Evolutionary conservation across 2,113 vertebrate genomes (phyloP).

Genomic region (Phasianus colchicus): DNA sequence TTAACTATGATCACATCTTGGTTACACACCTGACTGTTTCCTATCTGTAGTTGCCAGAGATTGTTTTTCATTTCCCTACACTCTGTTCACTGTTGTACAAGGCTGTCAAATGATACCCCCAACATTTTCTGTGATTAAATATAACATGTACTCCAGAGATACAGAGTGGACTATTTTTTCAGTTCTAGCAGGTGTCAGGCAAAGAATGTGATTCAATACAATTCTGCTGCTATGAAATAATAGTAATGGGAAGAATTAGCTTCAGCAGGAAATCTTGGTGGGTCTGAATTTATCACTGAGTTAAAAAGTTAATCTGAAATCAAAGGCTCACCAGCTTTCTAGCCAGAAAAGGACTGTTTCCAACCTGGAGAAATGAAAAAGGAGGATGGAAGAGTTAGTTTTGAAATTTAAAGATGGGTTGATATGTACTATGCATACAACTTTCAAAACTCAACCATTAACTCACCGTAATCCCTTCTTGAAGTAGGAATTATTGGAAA

Average conservation of each 20-base stretch:
- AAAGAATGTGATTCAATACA: background rate
- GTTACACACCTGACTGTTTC: background rate
- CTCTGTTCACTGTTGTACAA: accelerated
- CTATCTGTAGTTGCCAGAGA: background rate
- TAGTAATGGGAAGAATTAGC: background rate
- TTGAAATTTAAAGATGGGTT: background rate
- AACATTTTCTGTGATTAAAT: background rate
- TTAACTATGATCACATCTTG: background rate
- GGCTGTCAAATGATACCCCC: background rate
- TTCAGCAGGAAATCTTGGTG: background rate
- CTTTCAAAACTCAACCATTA: background rate
- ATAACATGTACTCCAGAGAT: background rate
- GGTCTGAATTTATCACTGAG: background rate
- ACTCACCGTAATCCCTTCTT: conserved; percentile 29
- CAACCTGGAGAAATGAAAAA: background rate
- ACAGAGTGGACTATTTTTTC: background rate
- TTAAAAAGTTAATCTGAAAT: background rate
- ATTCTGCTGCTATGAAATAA: background rate
- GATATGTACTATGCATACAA: background rate
- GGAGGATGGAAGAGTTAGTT: background rate
- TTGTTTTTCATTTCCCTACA: background rate
- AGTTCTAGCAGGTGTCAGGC: background rate
- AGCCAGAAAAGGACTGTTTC: background rate
- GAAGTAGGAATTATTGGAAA: background rate
- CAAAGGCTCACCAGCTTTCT: conserved; percentile 12